A percentile compares a stretch with the other conserved stretches of the same genome.
These are phyloP conservation scores for Clarias magur DNA, from an alignment of 2,113 vertebrate genomes.

Conservation along the genomic window DNA sequence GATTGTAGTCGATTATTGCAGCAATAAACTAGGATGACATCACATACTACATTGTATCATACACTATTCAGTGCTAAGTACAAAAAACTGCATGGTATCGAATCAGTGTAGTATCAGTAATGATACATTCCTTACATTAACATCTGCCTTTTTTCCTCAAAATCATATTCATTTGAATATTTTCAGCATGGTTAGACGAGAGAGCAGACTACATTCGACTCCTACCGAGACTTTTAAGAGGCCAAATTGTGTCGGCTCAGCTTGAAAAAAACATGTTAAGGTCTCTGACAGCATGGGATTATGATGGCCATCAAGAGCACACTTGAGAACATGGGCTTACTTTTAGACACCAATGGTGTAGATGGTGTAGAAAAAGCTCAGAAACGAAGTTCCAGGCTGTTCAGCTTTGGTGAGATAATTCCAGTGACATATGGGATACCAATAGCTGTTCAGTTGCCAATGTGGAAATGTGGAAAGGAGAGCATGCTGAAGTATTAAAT, in stretches of 20 bases:
- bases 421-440: slow-evolving; percentile 27
- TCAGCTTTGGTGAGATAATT: slow-evolving; percentile 27
- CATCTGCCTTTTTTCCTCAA: background rate
- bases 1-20: background rate
- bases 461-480: background rate
- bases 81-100: background rate
- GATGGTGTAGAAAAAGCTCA: slow-evolving; percentile 30
- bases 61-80: background rate
- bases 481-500: background rate
- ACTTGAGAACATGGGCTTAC: slow-evolving; percentile 39
- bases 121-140: background rate
- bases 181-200: background rate
- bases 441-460: slow-evolving; percentile 6
- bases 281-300: slow-evolving; percentile 47
- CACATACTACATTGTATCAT: background rate
- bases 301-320: slow-evolving; percentile 47
- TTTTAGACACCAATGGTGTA: slow-evolving; percentile 33
- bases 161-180: slow-evolving; percentile 3
- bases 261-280: slow-evolving; percentile 41
- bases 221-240: slow-evolving; percentile 15
- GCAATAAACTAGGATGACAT: background rate
- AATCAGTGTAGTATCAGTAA: background rate
- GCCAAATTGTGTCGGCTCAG: slow-evolving; percentile 38
- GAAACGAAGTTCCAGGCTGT: slow-evolving; percentile 21
- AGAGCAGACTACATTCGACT: slow-evolving; percentile 3